Evolutionary conservation across 37 sponge, comb jelly and placozoan genomes (phyloP), one percentile per base, ranked within the genome.

Genomic region (Spongilla lacustris): DNA sequence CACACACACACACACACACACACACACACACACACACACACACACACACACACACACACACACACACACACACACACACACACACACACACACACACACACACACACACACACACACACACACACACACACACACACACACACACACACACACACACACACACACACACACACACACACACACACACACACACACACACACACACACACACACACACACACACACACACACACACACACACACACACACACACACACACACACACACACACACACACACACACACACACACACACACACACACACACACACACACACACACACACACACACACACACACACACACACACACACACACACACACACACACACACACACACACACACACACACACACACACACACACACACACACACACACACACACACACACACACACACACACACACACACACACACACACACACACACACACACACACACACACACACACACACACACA

Each of bases 271-370:
- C 77, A 84, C 77, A 84, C 77, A 84, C 33, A 84, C 85, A 84
- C 77, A 84, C 68, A 77, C 67, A 84, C 77, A 84, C 77, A 84
- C 85, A 84, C 77, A 84, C 85, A 84, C 77, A 84, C 85, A 84
- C 77, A 84, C 85, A 84, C 77, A 76, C 58, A 81, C 77, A 78
- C 77, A 84, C 85, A 84, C 77, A 78, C 85, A 84, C 77, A 84
- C 85, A 84, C 77, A 84, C 85, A 84, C 77, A 78, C 85, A 84
- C 77, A 76, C 77, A 84, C 77, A 78, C 77, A 84, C 77, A 84
- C 77, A 78, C 85, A 84, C 36, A 78, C 85, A 84, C 77, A 78
- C 85, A 84, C 77, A 84, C 76, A 75, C 67, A 84, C 77, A 76
- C 66, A 76, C 67, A 46, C 3, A 81, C 33, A 81, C 3, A 77